Evolutionary conservation across 2,113 vertebrate genomes (phyloP), one percentile per base, ranked within the genome.

Genomic region (Equus quagga): DNA sequence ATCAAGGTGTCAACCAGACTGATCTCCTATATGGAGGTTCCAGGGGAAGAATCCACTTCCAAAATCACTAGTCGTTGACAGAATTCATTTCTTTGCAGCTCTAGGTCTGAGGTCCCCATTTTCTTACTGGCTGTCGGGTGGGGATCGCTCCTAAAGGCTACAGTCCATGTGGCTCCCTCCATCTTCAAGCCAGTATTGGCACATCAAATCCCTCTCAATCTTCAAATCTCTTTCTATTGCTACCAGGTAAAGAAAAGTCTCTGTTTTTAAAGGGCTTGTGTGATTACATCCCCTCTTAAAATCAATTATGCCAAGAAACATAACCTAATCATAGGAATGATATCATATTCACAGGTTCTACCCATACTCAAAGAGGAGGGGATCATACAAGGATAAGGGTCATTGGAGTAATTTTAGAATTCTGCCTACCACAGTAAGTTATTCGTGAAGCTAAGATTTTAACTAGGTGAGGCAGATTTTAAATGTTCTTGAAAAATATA

Each of bases 311-410:
- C 17, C 51, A 78, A 31, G 46, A 41, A 83, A 89, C 21, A 76
- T 49, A 95, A 76, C 17, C 28, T 58, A 94, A 41, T 75, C 19
- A 87, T 69, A 8, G 11, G 19, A 75, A 73, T 82, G 4, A 82
- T 76, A 69, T 18, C 81, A 82, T 67, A 76, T 67, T 87, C 33
- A 96, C 11, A 81, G 44, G 56, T 91, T 87, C 15, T 76, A 91
- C 17, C 17, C 33, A 76, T 36, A 75, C 12, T 82, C 62, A 46
- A 73, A 87, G 65, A 80, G 8, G 7, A 80, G n/a, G 64, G 58
- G n/a, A 73, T 73, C 65, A 92, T 60, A 70, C 8, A 46, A 80
- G n/a, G 56, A 65, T 8, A 58, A 56, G 8, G 41, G 64, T 91
- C n/a, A 85, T 24, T 58, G 9, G 26, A 18, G 18, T 84, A 58